Evolutionary conservation across 1,140 invertebrate species (phyloP), one percentile per base, ranked within the genome.

Genomic region (Papilio polytes): DNA sequence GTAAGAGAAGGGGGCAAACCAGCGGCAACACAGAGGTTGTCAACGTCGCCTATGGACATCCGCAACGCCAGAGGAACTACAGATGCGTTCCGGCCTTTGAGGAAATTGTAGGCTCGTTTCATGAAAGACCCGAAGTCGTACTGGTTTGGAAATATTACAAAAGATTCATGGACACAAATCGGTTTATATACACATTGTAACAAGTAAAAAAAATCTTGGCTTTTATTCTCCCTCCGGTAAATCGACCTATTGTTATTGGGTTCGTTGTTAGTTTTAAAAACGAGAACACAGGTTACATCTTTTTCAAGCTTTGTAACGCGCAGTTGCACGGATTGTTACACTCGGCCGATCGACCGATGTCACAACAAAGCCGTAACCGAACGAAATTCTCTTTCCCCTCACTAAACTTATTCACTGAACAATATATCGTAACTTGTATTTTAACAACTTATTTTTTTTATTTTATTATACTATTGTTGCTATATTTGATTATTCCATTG

Each of bases 291-390:
- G 18, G 53, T 63, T 63, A 63, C 59, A 31, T 63, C 22, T 63
- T 63, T 63, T 63, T 63, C 20, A 10, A 63, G 7, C 0, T 70
- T 70, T 70, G 22, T 70, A 15, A 36, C 26, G 22, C 26, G 12
- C 26, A 31, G 26, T 66, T 66, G 63, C 63, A 70, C 63, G 26
- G 63, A 70, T 70, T 70, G 63, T 70, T 70, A 31, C 63, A 70
- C 22, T 31, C 63, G 26, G 4, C 26, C 63, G 26, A 31, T 70
- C 63, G 59, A 66, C 22, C 59, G 63, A 15, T 18, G 26, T 70
- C 63, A 70, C 63, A 70, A 63, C 20, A 63, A 63, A 63, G 26
- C 26, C 63, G 26, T 20, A 70, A 70, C 63, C 12, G 12, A 70
- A 70, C 26, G 20, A 70, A 15, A 70, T 31, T 70, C 13, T 31